Evolutionary conservation across 2,113 vertebrate genomes (phyloP), one percentile per base, ranked within the genome.

Genomic region (Protobothrops mucrosquamatus): DNA sequence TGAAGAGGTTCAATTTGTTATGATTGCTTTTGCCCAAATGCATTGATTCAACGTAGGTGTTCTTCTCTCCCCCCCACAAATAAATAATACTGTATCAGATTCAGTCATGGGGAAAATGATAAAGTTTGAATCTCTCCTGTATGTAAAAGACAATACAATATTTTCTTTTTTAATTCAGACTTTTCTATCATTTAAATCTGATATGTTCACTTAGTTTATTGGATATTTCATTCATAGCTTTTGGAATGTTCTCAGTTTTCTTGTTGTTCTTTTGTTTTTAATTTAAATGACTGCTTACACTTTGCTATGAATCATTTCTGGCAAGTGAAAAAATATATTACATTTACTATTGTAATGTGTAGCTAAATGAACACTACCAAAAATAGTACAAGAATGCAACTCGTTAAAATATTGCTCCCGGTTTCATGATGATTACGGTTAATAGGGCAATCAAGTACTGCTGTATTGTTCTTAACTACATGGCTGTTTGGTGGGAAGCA

Each of bases 371-470:
- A 92, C 81, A 96, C 87, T 74, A 97, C 94, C 94, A 95, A 97
- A 97, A 97, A 95, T 96, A 96, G 94, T 96, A 95, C 94, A 94
- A 96, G 96, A 96, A 95, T 97, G 94, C 95, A 97, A 97, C 96
- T 97, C 96, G 96, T 97, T 97, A 97, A 97, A 97, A 97, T 97
- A 97, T 97, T 97, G 95, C 95, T 97, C 96, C 94, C 95, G 95
- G 96, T 96, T 96, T 97, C 96, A 96, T 0, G 34, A 97, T 96
- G 96, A 97, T 97, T 97, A 96, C 95, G 96, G 96, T 96, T 97
- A 97, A 97, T 96, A 97, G 96, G 96, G 96, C 95, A 97, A 97
- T 97, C 96, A 97, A 96, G 96, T 96, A 95, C 94, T 95, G 93
- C 95, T 96, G 95, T 93, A 97, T 96, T 97, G 95, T 97, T 96